These are phyloP conservation scores for Paramormyrops hopkinsi DNA, from an alignment of 2,797 vertebrate genomes.

Conservation along the genomic window DNA sequence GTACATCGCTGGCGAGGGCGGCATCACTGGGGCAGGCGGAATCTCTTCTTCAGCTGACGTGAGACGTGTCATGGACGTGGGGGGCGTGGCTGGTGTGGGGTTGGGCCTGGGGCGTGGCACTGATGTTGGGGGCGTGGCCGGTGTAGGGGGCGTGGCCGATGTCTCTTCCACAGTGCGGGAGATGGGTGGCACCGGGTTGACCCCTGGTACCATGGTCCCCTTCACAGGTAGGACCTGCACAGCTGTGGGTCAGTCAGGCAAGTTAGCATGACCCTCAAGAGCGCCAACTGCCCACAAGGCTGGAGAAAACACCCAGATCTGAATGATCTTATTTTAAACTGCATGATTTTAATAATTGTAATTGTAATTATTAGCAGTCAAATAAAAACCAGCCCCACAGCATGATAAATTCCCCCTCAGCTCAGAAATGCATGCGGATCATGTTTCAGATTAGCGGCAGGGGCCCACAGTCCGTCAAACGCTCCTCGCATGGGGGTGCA, in stretches of 20 bases:
- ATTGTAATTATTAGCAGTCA: neutral
- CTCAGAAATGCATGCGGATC: neutral
- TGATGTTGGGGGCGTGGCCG: neutral
- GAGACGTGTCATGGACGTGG: conserved; percentile 18
- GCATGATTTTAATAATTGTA: neutral
- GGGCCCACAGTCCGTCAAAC: neutral
- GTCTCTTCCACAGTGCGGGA: neutral
- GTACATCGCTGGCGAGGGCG: conserved; percentile 23
- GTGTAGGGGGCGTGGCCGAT: neutral
- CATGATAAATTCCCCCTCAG: neutral
- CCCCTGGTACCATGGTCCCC: conserved; percentile 20
- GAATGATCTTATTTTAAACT: neutral
- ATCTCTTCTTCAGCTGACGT: conserved; percentile 14
- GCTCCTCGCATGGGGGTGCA: neutral
- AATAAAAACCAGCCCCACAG: neutral
- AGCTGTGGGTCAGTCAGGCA: neutral
- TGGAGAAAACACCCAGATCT: neutral
- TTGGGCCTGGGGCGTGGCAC: neutral
- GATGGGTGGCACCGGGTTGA: neutral
- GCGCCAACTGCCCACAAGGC: neutral
- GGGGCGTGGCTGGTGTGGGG: neutral
- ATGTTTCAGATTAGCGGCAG: neutral
- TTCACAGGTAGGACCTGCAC: conserved; percentile 21
- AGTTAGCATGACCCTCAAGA: neutral
- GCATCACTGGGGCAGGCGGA: neutral